Base-by-base conservation (phyloP, 2,797 vertebrate genomes). In the Rhyacichthys aspro region DNA sequence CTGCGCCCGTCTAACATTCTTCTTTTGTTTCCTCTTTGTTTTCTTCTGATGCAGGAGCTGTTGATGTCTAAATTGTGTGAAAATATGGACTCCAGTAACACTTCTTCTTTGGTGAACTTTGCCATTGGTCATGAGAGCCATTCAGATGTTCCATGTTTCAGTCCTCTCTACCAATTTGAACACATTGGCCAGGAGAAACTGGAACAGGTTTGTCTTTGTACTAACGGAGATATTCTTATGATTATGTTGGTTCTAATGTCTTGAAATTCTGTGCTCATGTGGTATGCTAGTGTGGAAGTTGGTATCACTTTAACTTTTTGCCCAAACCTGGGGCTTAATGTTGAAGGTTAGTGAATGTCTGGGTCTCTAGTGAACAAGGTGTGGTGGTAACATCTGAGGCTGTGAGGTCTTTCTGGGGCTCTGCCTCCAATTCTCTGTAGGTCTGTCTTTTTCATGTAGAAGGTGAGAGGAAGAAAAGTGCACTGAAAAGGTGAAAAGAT, bases 181-280 rank as follows among this genome's bases (percentile, higher is more conserved):
- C 87, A 86, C 5, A 87, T 95, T 60, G 92, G 90, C 78, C 87
- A 65, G 55, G 92, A 86, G 76, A 86, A 92, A 70, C 90, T 96
- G 63, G 86, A 92, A 86, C 94, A 98, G 96, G 97, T 98, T 75
- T 73, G 94, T 94, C n/a, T 41, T 63, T 8, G 3, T 59, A 60
- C 58, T 38, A 7, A 19, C 12, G n/a, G n/a, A 53, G 32, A 52
- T 23, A 46, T 62, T 44, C 8, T n/a, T 7, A 7, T 11, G n/a
- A 37, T 66, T 37, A 42, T 56, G 9, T 39, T 3, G 28, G 50
- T 41, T 63, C 38, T 49, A 1, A 11, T 49, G 14, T 33, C 43
- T 75, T 42, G 11, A 59, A 19, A 63, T 39, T 63, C 70, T 53
- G n/a, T 39, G 36, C 45, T n/a, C 23, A 43, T 62, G 48, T 19